Evolutionary conservation across 2,888 invertebrate species (phyloP), one percentile per base, ranked within the genome.

Genomic region (Diarsia mendica): DNA sequence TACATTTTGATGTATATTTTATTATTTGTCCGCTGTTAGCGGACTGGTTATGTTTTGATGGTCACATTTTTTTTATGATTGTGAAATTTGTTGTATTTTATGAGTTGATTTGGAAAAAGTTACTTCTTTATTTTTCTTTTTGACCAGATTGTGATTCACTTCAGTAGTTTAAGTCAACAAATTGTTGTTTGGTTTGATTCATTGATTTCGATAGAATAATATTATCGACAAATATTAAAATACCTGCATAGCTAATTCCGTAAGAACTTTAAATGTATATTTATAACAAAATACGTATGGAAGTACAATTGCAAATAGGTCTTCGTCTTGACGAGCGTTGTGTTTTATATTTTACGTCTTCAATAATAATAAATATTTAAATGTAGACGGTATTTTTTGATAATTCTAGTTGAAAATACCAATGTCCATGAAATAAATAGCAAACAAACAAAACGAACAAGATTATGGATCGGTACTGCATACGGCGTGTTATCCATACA

Each of bases 1-100:
- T 96, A 96, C 95, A 96, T 96, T 96, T 95, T 95, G 95, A 96
- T 96, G 96, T 96, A 96, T 95, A 96, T 96, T 96, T 96, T 96
- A 95, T 95, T 95, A 95, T 96, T 95, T 95, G 94, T 93, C 93
- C 93, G 92, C 93, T 95, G 65, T 92, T 92, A 93, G 95, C 90
- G 93, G 93, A 87, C 94, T 92, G 87, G 94, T 96, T 95, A 95
- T 94, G 95, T 96, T 95, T 94, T 94, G 92, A 91, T 86, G 91
- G 93, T 95, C 93, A 93, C 95, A 94, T 93, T 94, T 94, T 94
- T 83, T 95, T 94, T 94, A 94, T 94, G 90, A 95, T 94, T 94
- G 92, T 94, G 93, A 95, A 95, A 93, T 95, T 95, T 96, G 95
- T 96, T 96, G 94, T 95, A 94, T 94, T 94, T 95, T 95, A 93